These are phyloP conservation scores for Diarsia dahlii DNA, from an alignment of 2,888 invertebrate genomes.

Conservation along the genomic window DNA sequence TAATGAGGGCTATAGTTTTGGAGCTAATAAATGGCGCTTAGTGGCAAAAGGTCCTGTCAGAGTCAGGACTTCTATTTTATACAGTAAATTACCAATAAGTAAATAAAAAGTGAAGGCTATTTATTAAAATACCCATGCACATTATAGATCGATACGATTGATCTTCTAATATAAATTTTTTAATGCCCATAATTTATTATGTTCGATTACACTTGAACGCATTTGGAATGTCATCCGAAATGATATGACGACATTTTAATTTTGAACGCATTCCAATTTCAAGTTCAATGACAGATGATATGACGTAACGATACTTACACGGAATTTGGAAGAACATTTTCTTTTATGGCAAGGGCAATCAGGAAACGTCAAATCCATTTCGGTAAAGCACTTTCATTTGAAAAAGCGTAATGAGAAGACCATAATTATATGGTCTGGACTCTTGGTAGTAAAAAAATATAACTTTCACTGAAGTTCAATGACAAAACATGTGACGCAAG, in stretches of 20 bases:
- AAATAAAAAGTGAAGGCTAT: background rate
- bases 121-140: background rate
- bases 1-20: background rate
- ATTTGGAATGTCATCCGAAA: conserved; percentile 58
- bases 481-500: conserved; percentile 66
- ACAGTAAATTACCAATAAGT: background rate
- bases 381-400: conserved; percentile 74
- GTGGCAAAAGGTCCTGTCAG: background rate
- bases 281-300: conserved; percentile 80
- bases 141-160: conserved; percentile 16
- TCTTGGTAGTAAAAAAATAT: conserved; percentile 64
- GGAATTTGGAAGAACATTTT: conserved; percentile 64
- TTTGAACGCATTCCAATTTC: conserved; percentile 73
- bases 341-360: conserved; percentile 57
- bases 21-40: background rate
- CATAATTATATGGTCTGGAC: conserved; percentile 52
- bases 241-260: conserved; percentile 61
- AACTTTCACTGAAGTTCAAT: conserved; percentile 79
- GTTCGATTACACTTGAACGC: conserved; percentile 7
- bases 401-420: conserved; percentile 59
- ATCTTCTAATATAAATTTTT: conserved; percentile 28
- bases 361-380: conserved; percentile 65
- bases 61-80: background rate
- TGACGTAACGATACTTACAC: conserved; percentile 63
- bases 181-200: conserved; percentile 31